Conservation (phyloP, 2,797 vertebrate species). For the Tragopan temminckii region DNA sequence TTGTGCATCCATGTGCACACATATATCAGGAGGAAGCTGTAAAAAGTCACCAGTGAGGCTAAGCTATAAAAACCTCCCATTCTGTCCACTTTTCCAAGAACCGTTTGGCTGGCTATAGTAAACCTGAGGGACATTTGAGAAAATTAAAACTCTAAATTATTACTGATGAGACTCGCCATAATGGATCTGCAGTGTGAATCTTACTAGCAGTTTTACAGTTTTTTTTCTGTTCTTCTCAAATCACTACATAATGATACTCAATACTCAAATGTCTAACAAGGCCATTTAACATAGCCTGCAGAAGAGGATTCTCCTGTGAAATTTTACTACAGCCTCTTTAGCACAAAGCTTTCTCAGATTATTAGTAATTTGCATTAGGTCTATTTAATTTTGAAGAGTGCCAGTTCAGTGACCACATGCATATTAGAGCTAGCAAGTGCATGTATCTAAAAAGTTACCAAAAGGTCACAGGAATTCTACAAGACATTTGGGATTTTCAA, state of each 20-base stretch:
- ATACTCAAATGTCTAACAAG: conserved; percentile 71
- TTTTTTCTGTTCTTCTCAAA: conserved; percentile 73
- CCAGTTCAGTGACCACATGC: conserved; percentile 62
- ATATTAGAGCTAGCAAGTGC: conserved; percentile 42
- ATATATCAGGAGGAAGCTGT: background rate
- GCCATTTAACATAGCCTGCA: conserved; percentile 59
- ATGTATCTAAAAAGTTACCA: conserved; percentile 61
- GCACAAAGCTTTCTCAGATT: conserved; percentile 66
- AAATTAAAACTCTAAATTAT: conserved; percentile 79
- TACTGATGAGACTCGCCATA: conserved; percentile 54
- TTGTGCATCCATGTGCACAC: accelerated
- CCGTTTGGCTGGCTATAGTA: conserved; percentile 54
- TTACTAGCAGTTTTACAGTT: conserved; percentile 63
- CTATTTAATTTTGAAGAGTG: conserved; percentile 70
- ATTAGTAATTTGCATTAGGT: conserved; percentile 66
- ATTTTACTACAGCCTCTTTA: conserved; percentile 73
- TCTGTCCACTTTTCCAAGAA: conserved; percentile 46
- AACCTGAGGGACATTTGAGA: conserved; percentile 66
- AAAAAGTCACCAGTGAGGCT: conserved; percentile 7
- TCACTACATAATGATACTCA: conserved; percentile 68
- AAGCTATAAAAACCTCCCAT: conserved; percentile 55
- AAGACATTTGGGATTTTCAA: conserved; percentile 52
- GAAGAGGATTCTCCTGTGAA: conserved; percentile 71
- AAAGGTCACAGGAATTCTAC: conserved; percentile 72
- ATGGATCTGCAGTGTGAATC: conserved; percentile 63